Base-by-base conservation (phyloP, 2,113 vertebrate species). In the Agapornis roseicollis region DNA sequence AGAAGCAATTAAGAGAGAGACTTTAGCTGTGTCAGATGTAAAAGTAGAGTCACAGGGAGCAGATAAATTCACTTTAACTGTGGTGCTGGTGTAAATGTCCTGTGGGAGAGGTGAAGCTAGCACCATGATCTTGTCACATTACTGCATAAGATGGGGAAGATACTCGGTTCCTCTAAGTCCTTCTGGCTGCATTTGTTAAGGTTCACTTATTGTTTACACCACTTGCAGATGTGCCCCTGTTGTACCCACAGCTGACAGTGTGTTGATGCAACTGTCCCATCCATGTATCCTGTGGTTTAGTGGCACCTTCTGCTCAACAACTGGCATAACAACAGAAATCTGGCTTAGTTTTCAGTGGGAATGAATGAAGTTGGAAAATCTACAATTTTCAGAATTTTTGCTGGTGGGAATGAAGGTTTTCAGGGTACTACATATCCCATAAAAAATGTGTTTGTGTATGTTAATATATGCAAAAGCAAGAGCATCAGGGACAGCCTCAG, bases 51-150 rank as follows among this genome's bases (percentile, higher is more conserved):
- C 11, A 10, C 39, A 3, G 52, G 52, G 63, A 60, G 56, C 15
- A 61, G 41, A 44, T 17, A n/a, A 2, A 17, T 29, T 24, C 63
- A 5, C 68, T 50, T 55, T 63, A n/a, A 1, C 33, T 1, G 1
- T 9, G 31, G 9, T 37, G 70, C 29, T 72, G 68, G 6, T 66
- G 17, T 6, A 5, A 15, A 6, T 11, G 1, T 22, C 52, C 63
- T 3, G 13, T 9, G 27, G 65, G 42, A 41, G 3, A 13, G 53
- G 44, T 5, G 2, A 10, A 60, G 22, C 17, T 56, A 44, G 9
- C 0, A 6, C 41, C 0, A 0, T 42, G 55, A 28, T 79, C 70
- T 29, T 35, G 11, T 63, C 73, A 13, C 6, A 0, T 23, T n/a
- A 44, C 42, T 69, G 28, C 5, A 1, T 31, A n/a, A 37, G 0